phyloP scores from a whole-genome alignment of 2,113 vertebrate genomes.

The Rhombomys opimus region DNA sequence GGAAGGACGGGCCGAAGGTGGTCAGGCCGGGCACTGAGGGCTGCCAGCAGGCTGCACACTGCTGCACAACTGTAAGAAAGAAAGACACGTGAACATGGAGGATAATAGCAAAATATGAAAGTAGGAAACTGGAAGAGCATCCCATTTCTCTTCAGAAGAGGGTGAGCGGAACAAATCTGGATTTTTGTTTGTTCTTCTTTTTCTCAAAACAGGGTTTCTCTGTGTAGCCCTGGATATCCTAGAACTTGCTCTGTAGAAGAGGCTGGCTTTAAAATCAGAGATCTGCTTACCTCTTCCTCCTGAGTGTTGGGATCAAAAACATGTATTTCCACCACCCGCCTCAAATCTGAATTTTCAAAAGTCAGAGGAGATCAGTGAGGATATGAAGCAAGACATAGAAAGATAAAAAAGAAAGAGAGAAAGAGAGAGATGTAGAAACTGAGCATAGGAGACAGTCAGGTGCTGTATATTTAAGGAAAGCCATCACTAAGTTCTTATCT shows the following conservation, averaged over 20 bases:
- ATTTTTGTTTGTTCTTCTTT: neutral
- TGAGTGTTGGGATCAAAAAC: neutral
- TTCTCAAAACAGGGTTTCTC: neutral
- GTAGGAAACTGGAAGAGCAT: neutral
- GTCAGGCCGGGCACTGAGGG: no score
- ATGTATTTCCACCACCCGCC: neutral
- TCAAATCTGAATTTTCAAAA: neutral
- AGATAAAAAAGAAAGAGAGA: neutral
- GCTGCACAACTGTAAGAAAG: neutral
- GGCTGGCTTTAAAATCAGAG: neutral
- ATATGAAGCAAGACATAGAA: neutral
- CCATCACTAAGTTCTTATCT: neutral
- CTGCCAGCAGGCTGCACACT: neutral
- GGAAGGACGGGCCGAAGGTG: neutral
- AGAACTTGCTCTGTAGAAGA: neutral
- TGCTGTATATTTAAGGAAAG: neutral
- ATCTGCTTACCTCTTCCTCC: neutral
- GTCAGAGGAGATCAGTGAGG: neutral
- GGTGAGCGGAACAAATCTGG: neutral
- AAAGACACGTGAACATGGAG: neutral
- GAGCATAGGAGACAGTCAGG: neutral
- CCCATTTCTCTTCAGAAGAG: neutral
- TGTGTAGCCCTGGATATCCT: neutral
- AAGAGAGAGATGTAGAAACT: neutral
- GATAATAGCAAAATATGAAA: neutral